phyloP scores from a whole-genome alignment of 2,113 vertebrate genomes.

The Gopherus flavomarginatus region DNA sequence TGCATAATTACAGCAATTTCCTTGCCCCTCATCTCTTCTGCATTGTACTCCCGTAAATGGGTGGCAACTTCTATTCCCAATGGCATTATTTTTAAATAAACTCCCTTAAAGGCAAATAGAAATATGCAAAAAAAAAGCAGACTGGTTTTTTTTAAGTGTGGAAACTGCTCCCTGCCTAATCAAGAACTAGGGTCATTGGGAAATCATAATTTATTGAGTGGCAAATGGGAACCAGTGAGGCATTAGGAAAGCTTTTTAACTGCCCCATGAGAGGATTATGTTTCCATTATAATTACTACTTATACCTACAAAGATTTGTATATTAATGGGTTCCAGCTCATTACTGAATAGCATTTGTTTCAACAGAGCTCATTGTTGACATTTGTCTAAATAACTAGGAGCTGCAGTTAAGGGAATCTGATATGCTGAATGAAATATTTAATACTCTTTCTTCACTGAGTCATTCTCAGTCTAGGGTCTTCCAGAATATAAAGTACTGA shows the following conservation, averaged over 20 bases:
- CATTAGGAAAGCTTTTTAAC: slow-evolving; percentile 32
- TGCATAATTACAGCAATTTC: slow-evolving; percentile 50
- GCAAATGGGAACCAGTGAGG: slow-evolving; percentile 43
- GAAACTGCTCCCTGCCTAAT: slow-evolving; percentile 40
- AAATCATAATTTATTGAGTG: slow-evolving; percentile 47
- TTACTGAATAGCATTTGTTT: slow-evolving; percentile 46
- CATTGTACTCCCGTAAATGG: background rate
- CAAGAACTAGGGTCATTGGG: slow-evolving; percentile 43
- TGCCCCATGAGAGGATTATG: slow-evolving; percentile 31
- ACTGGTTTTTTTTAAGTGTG: slow-evolving; percentile 18
- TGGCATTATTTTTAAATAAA: slow-evolving; percentile 9
- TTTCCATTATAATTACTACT: slow-evolving; percentile 29
- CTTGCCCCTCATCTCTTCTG: slow-evolving; percentile 10
- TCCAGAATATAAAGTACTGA: background rate
- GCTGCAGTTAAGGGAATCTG: slow-evolving; percentile 21
- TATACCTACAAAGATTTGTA: slow-evolving; percentile 7
- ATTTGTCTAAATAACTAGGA: slow-evolving; percentile 40
- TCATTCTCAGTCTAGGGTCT: slow-evolving; percentile 20
- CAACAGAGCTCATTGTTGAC: slow-evolving; percentile 23
- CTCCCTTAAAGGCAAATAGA: background rate
- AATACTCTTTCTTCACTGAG: slow-evolving; percentile 26
- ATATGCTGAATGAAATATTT: slow-evolving; percentile 39
- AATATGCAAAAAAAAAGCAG: background rate
- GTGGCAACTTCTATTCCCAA: background rate
- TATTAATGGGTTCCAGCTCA: slow-evolving; percentile 29